A percentile compares a stretch with the other conserved stretches of the same genome.
Evolutionary conservation across 2,888 invertebrate species (phyloP).

Genomic region (Elmis aenea): DNA sequence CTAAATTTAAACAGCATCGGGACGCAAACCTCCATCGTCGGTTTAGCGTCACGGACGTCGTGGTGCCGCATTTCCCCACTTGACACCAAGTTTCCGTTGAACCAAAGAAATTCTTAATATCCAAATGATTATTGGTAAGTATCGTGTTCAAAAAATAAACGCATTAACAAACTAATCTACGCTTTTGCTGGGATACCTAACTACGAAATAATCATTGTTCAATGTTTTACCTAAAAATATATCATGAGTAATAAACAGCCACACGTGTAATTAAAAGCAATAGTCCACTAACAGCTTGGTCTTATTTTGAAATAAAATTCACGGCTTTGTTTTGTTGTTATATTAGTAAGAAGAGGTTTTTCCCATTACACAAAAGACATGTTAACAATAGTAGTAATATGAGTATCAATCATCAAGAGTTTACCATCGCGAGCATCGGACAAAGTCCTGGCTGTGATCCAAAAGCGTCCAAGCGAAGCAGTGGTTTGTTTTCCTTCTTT

Average conservation of each 20-base stretch:
- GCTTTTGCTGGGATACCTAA: too few species aligned
- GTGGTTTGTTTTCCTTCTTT: conserved; percentile 59
- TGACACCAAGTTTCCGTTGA: conserved; percentile 8
- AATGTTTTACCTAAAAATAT: conserved; percentile 20
- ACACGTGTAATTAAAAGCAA: too few species aligned
- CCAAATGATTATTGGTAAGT: conserved; percentile 24
- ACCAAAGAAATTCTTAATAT: conserved; percentile 8
- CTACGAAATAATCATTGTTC: conserved; percentile 1
- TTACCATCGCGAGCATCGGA: conserved; percentile 33
- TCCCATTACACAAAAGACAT: conserved; percentile 22
- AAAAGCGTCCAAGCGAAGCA: conserved; percentile 44
- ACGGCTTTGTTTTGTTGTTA: background rate
- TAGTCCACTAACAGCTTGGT: too few species aligned
- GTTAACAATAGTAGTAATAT: conserved; percentile 32
- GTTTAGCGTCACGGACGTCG: conserved; percentile 23
- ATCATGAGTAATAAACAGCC: conserved; percentile 24
- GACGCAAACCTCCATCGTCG: conserved; percentile 24
- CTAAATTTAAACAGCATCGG: conserved; percentile 40
- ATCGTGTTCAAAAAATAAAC: conserved; percentile 15
- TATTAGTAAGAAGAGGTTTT: conserved; percentile 20
- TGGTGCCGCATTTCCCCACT: conserved; percentile 14
- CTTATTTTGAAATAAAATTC: too few species aligned
- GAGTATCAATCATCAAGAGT: conserved; percentile 34
- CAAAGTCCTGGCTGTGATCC: conserved; percentile 45
- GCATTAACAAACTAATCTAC: conserved; percentile 4